Base-by-base conservation (phyloP, 2,113 vertebrate genomes). In the Chloroceryle aenea region DNA sequence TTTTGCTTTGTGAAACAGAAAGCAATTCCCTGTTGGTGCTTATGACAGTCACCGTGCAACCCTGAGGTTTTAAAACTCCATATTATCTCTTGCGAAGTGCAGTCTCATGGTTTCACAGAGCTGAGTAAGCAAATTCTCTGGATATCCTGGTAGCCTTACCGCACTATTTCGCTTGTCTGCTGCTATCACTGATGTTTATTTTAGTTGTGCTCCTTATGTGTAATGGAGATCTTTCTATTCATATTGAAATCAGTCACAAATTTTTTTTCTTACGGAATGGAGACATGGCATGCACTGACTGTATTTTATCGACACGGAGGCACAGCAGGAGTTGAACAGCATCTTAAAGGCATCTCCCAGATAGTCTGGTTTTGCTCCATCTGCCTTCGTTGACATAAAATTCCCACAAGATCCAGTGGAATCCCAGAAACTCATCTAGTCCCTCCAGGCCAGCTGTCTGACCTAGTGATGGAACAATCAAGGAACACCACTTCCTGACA, bases 51-150 rank as follows among this genome's bases (percentile, higher is more conserved):
- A 76, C 19, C 59, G 68, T 86, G 52, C 71, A 95, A 40, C 79
- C 38, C 56, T 97, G 87, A 94, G 68, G 85, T 90, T 96, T 96
- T 89, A 72, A 16, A 97, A 89, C 80, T 72, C 85, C 95, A 15
- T 85, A 89, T 93, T 96, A 83, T 90, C 52, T 90, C 22, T 88
- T 66, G 73, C 0, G 0, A 95, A 91, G 71, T 83, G 55, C 81
- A 94, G 89, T 62, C 94, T 94, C 50, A 77, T 90, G 87, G 91
- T 80, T 93, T 88, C 66, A 73, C 58, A 93, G 79, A 94, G 90
- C 80, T 92, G 91, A 94, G 27, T 93, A 78, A 95, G 86, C 88
- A 89, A 84, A 91, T 97, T 94, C 89, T 74, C 75, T 93, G 79
- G 50, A 80, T 85, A 78, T 80, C 47, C 58, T 81, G 36, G 80